Percentiles rank a stretch among this genome's conserved stretches.
Conservation (phyloP, 2,888 invertebrate genomes). For the Caenorhabditis panamensis region DNA sequence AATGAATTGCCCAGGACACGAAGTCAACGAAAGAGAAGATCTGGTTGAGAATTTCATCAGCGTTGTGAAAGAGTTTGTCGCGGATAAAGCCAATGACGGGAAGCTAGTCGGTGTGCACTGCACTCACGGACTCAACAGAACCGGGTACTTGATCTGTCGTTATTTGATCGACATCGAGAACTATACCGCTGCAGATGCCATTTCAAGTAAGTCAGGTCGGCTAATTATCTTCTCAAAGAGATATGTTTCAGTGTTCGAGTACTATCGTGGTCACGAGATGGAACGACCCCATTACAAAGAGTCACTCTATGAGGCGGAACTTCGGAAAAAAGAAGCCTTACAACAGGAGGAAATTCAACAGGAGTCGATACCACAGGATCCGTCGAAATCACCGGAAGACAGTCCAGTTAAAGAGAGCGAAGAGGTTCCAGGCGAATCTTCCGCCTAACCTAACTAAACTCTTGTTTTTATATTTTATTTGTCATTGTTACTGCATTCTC, state of each 20-base stretch:
- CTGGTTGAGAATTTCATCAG: slow-evolving; percentile 67
- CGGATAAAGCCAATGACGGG: slow-evolving; percentile 49
- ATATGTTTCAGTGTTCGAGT: slow-evolving; percentile 63
- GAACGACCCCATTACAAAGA: slow-evolving; percentile 61
- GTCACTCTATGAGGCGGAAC: slow-evolving; percentile 56
- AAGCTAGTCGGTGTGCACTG: slow-evolving; percentile 83
- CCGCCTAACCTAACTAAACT: too few species aligned
- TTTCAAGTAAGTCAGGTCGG: slow-evolving; percentile 60
- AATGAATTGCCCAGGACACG: slow-evolving; percentile 72
- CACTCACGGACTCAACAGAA: slow-evolving; percentile 84
- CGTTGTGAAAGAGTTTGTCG: slow-evolving; percentile 62
- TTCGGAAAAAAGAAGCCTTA: slow-evolving; percentile 2
- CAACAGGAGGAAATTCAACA: background rate
- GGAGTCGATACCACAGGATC: too few species aligned
- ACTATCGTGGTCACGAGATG: slow-evolving; percentile 63
- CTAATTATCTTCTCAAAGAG: background rate
- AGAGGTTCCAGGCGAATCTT: background rate
- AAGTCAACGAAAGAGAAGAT: slow-evolving; percentile 70
- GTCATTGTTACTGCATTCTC: too few species aligned
- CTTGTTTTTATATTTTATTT: too few species aligned
- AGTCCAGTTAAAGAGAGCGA: background rate
- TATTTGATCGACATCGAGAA: slow-evolving; percentile 66
- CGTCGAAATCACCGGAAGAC: too few species aligned
- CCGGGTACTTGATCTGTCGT: slow-evolving; percentile 83
- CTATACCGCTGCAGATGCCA: slow-evolving; percentile 66